These are phyloP conservation scores for Sinopyrophorus schimmeli DNA, from an alignment of 2,888 invertebrate genomes.

Conservation along the genomic window DNA sequence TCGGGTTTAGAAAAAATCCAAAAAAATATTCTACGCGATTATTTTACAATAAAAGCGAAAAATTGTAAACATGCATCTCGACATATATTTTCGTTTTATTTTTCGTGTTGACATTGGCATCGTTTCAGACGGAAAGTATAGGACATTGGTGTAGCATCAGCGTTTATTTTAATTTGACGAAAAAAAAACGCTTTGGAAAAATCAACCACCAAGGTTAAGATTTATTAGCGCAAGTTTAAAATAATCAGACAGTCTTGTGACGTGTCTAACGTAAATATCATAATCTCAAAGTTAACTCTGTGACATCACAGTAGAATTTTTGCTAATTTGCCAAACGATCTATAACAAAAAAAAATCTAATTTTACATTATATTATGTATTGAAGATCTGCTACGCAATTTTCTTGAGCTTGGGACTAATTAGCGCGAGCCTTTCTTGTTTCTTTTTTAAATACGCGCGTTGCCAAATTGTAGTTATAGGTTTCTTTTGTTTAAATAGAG, in stretches of 20 bases:
- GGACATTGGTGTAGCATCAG: slow-evolving; percentile 11
- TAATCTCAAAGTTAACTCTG: not conserved
- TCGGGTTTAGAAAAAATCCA: no score
- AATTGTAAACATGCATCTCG: no score
- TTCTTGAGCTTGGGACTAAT: slow-evolving; percentile 7
- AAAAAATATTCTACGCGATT: no score
- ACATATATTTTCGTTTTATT: slow-evolving; percentile 15
- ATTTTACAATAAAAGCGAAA: no score
- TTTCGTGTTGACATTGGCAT: slow-evolving; percentile 16
- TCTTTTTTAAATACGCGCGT: not conserved
- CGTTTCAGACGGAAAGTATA: slow-evolving; percentile 8
- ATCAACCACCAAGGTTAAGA: slow-evolving; percentile 9
- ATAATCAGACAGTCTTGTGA: slow-evolving; percentile 5
- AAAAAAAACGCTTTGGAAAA: slow-evolving; percentile 4
- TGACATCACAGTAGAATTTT: slow-evolving; percentile 16
- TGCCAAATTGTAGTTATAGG: no score
- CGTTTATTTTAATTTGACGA: slow-evolving; percentile 9
- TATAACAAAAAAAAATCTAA: slow-evolving; percentile 13
- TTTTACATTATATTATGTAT: slow-evolving; percentile 12
- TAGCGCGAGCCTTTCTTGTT: no score
- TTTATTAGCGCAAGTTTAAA: slow-evolving; percentile 9
- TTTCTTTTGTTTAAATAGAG: no score
- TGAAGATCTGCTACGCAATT: slow-evolving; percentile 15
- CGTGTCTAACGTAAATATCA: slow-evolving; percentile 3
- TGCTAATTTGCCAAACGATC: slow-evolving; percentile 10